Evolutionary conservation across 2,797 vertebrate species (phyloP).

Genomic region (Pachyuromys duprasi): DNA sequence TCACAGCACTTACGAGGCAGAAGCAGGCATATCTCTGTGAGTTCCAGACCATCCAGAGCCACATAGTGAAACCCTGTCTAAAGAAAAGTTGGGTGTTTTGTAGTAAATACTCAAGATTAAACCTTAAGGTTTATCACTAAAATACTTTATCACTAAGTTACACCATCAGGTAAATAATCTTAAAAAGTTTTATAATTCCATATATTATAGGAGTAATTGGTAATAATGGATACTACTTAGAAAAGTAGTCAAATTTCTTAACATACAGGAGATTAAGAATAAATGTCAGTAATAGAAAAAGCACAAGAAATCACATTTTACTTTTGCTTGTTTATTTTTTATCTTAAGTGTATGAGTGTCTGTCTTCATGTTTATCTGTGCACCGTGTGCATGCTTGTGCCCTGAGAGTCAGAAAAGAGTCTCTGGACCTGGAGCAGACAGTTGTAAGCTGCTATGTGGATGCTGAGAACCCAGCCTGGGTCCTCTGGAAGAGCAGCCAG

Average conservation of each 20-base stretch:
- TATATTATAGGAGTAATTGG: slow-evolving; percentile 37
- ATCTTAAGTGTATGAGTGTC: not conserved
- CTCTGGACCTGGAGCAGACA: not conserved
- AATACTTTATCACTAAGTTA: not conserved
- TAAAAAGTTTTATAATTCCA: slow-evolving; percentile 24
- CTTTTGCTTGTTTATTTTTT: not conserved
- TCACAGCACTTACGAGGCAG: not conserved
- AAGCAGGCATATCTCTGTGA: not conserved
- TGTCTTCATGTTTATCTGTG: not conserved
- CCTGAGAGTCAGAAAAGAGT: not conserved
- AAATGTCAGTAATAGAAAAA: slow-evolving; percentile 33
- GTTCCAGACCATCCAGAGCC: not conserved
- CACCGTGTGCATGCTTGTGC: not conserved
- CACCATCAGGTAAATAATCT: not conserved
- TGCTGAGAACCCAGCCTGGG: not conserved
- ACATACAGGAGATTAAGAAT: not conserved
- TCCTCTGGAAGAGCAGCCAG: not conserved
- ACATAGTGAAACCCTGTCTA: not conserved
- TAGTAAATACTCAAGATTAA: not conserved
- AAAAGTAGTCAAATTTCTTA: not conserved
- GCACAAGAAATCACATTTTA: slow-evolving; percentile 30
- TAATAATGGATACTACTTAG: no score
- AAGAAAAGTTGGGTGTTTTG: not conserved
- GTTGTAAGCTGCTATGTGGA: not conserved
- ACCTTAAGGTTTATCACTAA: not conserved